These are phyloP conservation scores for Platynereis dumerilii DNA, from an alignment of 2,888 invertebrate species.

Conservation along the genomic window DNA sequence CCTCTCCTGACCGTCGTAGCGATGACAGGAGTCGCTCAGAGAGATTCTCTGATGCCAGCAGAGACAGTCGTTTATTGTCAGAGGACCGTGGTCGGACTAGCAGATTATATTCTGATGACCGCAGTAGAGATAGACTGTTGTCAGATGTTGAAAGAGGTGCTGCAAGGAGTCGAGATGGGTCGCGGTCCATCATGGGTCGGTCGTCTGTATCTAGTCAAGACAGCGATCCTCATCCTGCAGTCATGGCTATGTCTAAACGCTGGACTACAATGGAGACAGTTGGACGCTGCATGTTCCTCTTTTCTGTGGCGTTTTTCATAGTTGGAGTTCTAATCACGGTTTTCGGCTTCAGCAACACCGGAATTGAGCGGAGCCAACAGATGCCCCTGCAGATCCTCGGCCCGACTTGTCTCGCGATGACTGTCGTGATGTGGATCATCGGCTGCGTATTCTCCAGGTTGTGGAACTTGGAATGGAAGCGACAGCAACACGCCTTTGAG, in stretches of 20 bases:
- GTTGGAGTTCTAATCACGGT: constrained; percentile 38
- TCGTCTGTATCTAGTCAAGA: constrained; percentile 34
- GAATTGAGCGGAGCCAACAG: constrained; percentile 28
- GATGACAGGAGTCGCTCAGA: too few species aligned
- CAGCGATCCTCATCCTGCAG: constrained; percentile 14
- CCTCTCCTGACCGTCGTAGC: too few species aligned
- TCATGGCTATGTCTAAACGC: constrained; percentile 33
- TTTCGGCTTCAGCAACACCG: constrained; percentile 38
- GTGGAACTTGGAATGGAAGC: constrained; percentile 38
- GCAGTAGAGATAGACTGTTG: too few species aligned
- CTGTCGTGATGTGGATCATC: constrained; percentile 39
- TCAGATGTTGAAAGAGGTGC: too few species aligned
- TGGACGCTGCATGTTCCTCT: constrained; percentile 39
- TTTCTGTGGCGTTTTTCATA: constrained; percentile 37
- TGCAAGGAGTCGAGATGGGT: not conserved
- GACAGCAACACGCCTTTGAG: constrained; percentile 39
- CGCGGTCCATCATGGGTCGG: constrained; percentile 17
- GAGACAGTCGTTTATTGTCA: too few species aligned
- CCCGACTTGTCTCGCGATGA: constrained; percentile 38
- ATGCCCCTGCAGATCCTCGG: constrained; percentile 39
- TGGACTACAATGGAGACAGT: constrained; percentile 39
- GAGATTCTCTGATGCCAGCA: too few species aligned
- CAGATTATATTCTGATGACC: too few species aligned
- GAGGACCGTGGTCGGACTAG: too few species aligned
- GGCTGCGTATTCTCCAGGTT: constrained; percentile 38